A percentile compares a stretch with the other conserved stretches of the same genome.
These are phyloP conservation scores for Virgularia gustaviana DNA, from an alignment of 92 coral and sea anemone genomes.

Conservation along the genomic window DNA sequence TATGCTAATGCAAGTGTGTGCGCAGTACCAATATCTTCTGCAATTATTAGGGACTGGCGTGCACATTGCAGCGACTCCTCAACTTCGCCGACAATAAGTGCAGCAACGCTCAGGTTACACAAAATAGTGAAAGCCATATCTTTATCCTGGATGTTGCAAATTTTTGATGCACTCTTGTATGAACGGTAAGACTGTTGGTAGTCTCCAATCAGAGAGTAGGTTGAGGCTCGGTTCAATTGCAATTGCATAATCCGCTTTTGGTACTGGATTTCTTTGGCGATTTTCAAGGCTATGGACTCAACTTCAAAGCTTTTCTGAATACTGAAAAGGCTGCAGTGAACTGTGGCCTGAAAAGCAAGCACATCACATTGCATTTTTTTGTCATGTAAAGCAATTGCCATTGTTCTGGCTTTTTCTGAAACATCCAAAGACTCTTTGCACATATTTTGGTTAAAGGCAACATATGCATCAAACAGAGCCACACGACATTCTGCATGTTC, in stretches of 20 bases:
- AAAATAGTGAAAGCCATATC: not conserved
- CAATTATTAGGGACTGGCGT: constrained; percentile 1
- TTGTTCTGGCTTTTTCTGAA: not conserved
- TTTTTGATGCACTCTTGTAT: not conserved
- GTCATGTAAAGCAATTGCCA: not conserved
- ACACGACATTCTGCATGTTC: not conserved
- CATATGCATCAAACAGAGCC: not conserved
- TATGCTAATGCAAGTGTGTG: not conserved
- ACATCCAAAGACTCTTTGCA: not conserved
- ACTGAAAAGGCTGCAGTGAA: not conserved
- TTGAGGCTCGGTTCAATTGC: not conserved
- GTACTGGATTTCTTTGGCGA: not conserved
- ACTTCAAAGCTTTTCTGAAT: constrained; percentile 8
- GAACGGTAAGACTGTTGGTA: constrained; percentile 1
- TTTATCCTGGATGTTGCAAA: no score
- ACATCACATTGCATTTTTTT: constrained; percentile 2
- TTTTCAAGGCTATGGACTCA: not conserved
- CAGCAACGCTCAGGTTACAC: constrained; percentile 1
- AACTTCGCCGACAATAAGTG: not conserved
- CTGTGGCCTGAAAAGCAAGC: not conserved
- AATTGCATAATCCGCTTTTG: not conserved
- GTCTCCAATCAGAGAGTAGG: constrained; percentile 1
- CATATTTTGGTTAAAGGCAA: not conserved
- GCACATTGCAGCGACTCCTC: constrained; percentile 11
- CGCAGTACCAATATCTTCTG: not conserved